These are phyloP conservation scores for Drosophila acutilabella DNA, from an alignment of 2,888 invertebrate species.

Conservation along the genomic window DNA sequence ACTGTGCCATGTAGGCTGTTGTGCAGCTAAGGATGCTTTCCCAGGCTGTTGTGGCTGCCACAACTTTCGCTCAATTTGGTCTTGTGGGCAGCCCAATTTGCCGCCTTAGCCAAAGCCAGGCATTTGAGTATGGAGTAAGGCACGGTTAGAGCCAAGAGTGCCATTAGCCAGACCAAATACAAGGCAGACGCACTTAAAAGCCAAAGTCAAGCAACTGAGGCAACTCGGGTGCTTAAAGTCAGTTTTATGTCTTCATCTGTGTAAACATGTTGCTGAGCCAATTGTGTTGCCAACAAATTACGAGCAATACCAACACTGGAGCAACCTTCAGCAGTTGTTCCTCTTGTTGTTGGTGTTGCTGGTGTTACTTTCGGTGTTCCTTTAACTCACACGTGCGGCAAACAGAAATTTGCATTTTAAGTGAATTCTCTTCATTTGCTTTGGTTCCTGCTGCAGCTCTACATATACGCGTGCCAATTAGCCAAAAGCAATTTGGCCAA, in stretches of 20 bases:
- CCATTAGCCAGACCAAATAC: conserved; percentile 62
- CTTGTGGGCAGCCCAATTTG: conserved; percentile 50
- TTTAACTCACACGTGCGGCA: conserved; percentile 61
- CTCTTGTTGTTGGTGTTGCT: conserved; percentile 29
- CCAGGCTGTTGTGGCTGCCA: conserved; percentile 11
- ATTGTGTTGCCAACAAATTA: conserved; percentile 73
- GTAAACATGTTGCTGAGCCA: conserved; percentile 67
- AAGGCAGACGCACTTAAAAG: conserved; percentile 61
- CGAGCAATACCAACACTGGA: conserved; percentile 51
- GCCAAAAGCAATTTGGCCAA: conserved; percentile 76
- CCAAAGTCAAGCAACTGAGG: conserved; percentile 37
- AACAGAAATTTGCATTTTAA: conserved; percentile 71
- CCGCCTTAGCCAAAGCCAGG: conserved; percentile 15
- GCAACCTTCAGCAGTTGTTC: conserved; percentile 52
- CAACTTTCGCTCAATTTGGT: conserved; percentile 48
- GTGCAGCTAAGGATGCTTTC: conserved; percentile 36
- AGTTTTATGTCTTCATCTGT: conserved; percentile 76
- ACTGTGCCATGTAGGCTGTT: conserved; percentile 23
- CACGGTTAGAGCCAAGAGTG: background rate
- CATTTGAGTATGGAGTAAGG: background rate
- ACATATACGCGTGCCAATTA: conserved; percentile 76
- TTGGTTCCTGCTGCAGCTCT: conserved; percentile 45
- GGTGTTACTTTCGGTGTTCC: conserved; percentile 31
- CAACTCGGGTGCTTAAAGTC: conserved; percentile 53
- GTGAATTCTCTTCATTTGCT: conserved; percentile 75